Evolutionary conservation across 2,113 vertebrate genomes (phyloP), one percentile per base, ranked within the genome.

Genomic region (Suncus etruscus): DNA sequence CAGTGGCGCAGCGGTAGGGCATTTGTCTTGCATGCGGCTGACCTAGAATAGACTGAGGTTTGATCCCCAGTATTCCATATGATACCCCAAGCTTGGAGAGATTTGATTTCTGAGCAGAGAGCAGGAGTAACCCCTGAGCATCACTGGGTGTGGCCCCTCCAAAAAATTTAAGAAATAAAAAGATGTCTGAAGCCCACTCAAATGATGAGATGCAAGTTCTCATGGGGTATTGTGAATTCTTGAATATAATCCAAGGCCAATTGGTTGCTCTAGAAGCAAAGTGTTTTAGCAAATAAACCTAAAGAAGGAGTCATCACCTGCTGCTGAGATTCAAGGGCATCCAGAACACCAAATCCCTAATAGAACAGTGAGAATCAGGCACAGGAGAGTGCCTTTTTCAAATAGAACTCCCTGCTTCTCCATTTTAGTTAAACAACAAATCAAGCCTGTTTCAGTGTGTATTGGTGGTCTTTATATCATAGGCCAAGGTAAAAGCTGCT

Each of bases 341-440:
- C 25, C 25, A 75, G 18, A 58, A 20, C 10, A 9, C 15, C 16
- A 27, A 31, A 15, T 9, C 15, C n/a, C 31, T 58, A 63, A 39
- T 68, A 66, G 45, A 47, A 65, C 31, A 11, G n/a, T 83, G 15
- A 14, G 14, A 58, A 1, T 25, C 75, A 65, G 7, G 72, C 47
- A 7, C 15, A 11, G 10, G 11, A 85, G 27, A 89, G 39, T 61
- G 3, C 24, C 27, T 65, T 50, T 61, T 51, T 29, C 32, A 58
- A 84, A 58, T 24, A 63, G 27, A 63, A 81, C 15, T 39, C 75
- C 16, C 54, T 11, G 7, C 51, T 68, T 50, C 47, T 81, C 25
- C 51, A 3, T 47, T 72, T 66, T 61, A 75, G 83, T 50, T 73
- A 73, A 94, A 75, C 16, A 51, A 80, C 75, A 85, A 22, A 48